Evolutionary conservation across 2,797 vertebrate genomes (phyloP).

Genomic region (Chlorospingus flavigularis): DNA sequence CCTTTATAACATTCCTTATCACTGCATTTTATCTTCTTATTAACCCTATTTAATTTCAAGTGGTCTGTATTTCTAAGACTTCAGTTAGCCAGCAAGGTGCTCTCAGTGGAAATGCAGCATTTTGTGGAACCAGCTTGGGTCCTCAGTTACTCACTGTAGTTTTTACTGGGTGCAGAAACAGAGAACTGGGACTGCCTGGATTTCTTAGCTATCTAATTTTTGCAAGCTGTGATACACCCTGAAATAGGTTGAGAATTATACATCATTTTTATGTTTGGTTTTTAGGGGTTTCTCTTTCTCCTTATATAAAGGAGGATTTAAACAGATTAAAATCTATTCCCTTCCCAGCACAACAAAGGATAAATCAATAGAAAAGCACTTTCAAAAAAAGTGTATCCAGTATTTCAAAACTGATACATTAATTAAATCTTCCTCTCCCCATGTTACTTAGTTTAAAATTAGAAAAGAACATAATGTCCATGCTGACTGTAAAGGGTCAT

Average conservation of each 20-base stretch:
- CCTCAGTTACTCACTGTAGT: not conserved
- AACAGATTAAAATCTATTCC: not conserved
- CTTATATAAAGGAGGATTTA: not conserved
- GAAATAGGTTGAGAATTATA: not conserved
- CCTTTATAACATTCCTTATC: not conserved
- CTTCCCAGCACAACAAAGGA: not conserved
- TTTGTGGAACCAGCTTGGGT: not conserved
- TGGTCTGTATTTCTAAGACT: not conserved
- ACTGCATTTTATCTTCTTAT: not conserved
- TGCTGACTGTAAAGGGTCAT: not conserved
- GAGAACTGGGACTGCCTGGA: not conserved
- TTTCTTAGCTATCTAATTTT: not conserved
- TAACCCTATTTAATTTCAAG: not conserved
- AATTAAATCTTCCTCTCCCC: not conserved
- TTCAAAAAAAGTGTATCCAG: not conserved
- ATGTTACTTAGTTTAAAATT: slow-evolving; percentile 10
- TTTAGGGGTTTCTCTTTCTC: rapidly evolving
- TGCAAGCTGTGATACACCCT: not conserved
- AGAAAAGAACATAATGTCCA: slow-evolving; percentile 35
- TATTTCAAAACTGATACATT: not conserved
- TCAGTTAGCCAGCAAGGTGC: not conserved
- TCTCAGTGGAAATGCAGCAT: not conserved
- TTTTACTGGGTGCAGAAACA: not conserved
- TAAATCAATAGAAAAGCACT: not conserved
- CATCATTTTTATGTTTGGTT: not conserved